phyloP scores from a whole-genome alignment of 2,888 invertebrate genomes.

The Tinea trinotella region DNA sequence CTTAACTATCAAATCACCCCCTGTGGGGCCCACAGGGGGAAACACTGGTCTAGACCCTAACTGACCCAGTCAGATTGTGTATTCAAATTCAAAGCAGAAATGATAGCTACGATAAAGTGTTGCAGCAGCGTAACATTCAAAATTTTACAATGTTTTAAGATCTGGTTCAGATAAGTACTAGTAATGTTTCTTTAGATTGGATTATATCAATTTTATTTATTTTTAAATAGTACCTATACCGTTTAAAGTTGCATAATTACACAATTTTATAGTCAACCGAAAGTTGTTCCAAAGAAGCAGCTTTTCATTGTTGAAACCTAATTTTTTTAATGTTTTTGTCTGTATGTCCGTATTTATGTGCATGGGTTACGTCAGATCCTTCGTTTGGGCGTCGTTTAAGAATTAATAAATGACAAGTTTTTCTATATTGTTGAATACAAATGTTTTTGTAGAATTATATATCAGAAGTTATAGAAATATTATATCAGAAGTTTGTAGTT shows the following conservation, averaged over 20 bases:
- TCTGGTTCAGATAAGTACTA: constrained; percentile 3
- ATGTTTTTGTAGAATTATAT: not conserved
- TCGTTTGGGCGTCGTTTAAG: constrained; percentile 34
- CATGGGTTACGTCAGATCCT: constrained; percentile 36
- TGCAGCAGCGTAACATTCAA: not conserved
- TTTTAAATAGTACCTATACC: not conserved
- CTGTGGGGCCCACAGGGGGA: too few relatives aligned
- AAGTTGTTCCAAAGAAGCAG: constrained; percentile 1
- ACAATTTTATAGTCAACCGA: constrained; percentile 11
- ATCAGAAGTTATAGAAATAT: too few relatives aligned
- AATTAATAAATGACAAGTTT: constrained; percentile 28
- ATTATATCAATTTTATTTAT: not conserved
- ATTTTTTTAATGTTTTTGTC: constrained; percentile 9
- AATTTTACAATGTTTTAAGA: not conserved
- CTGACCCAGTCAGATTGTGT: too few relatives aligned
- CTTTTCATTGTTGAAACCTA: constrained; percentile 4
- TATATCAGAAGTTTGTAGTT: too few relatives aligned
- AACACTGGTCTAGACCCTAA: too few relatives aligned
- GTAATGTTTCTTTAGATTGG: constrained; percentile 13
- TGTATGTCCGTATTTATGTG: not conserved
- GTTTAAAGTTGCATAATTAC: not conserved
- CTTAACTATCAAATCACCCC: too few relatives aligned
- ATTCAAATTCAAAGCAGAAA: constrained; percentile 1
- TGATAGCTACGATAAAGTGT: not conserved
- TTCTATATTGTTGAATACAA: not conserved